Conservation (phyloP, 2,888 invertebrate genomes). For the Xylota sylvarum region DNA sequence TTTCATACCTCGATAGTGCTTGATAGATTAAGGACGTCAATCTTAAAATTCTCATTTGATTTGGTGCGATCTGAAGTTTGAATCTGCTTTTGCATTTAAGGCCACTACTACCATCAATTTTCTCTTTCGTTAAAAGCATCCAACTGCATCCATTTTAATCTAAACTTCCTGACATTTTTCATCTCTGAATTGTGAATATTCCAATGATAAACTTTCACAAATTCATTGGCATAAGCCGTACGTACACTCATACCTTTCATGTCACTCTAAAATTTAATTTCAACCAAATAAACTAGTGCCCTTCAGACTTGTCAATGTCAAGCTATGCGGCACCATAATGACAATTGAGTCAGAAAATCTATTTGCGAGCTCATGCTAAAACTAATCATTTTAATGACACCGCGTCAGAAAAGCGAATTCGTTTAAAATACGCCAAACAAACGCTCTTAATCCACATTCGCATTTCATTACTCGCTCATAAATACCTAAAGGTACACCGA, state of each 20-base stretch:
- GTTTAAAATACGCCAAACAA: background rate
- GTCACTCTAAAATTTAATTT: background rate
- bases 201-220: too few relatives aligned
- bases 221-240: too few relatives aligned
- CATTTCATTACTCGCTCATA: constrained; percentile 55
- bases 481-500: constrained; percentile 21
- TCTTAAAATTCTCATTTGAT: too few relatives aligned
- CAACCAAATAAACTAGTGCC: background rate
- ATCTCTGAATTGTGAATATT: too few relatives aligned
- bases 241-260: background rate
- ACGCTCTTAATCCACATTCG: constrained; percentile 3
- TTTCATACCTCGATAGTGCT: too few relatives aligned
- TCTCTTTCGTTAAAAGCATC: too few relatives aligned
- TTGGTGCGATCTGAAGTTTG: too few relatives aligned
- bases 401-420: background rate
- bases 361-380: background rate
- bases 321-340: background rate
- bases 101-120: too few relatives aligned
- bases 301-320: constrained; percentile 1
- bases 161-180: too few relatives aligned
- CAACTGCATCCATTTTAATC: too few relatives aligned
- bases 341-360: constrained; percentile 6
- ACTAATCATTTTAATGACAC: background rate
- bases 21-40: too few relatives aligned
- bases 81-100: too few relatives aligned